phyloP scores from a whole-genome alignment of 2,888 invertebrate species.

The Cybosia mesomella region DNA sequence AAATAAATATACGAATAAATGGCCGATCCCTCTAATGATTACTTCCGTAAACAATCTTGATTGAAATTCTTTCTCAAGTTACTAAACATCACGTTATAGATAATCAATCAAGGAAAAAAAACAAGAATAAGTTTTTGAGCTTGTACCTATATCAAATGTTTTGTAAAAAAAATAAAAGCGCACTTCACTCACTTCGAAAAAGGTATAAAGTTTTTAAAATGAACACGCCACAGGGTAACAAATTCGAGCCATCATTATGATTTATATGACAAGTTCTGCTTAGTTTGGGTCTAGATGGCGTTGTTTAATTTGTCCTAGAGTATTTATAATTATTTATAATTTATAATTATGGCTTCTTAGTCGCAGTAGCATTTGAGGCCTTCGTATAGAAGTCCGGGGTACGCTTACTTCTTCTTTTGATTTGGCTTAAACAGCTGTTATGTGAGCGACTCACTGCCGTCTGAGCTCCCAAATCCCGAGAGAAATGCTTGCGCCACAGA shows the following conservation, averaged over 20 bases:
- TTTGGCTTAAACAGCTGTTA: too few species aligned
- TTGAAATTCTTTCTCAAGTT: conserved; percentile 61
- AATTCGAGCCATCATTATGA: background rate
- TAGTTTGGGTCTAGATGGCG: too few species aligned
- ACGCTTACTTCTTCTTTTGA: too few species aligned
- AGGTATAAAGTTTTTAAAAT: background rate
- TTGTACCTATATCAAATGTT: background rate
- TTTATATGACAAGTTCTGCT: too few species aligned
- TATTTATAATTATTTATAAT: too few species aligned
- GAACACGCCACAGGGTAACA: background rate
- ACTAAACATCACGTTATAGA: conserved; percentile 48
- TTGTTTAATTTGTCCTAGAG: too few species aligned
- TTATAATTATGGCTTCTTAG: too few species aligned
- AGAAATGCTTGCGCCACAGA: too few species aligned
- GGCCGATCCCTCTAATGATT: conserved; percentile 27
- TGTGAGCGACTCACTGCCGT: too few species aligned
- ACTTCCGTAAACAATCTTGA: conserved; percentile 55
- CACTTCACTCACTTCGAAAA: background rate
- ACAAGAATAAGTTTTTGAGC: conserved; percentile 4
- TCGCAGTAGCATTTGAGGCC: too few species aligned
- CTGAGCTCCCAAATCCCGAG: too few species aligned
- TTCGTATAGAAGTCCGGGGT: too few species aligned
- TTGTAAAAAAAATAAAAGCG: background rate
- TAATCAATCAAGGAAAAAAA: conserved; percentile 28
- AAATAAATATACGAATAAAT: conserved; percentile 27